phyloP scores from a whole-genome alignment of 1,140 invertebrate genomes.

The Drosophila suzukii region DNA sequence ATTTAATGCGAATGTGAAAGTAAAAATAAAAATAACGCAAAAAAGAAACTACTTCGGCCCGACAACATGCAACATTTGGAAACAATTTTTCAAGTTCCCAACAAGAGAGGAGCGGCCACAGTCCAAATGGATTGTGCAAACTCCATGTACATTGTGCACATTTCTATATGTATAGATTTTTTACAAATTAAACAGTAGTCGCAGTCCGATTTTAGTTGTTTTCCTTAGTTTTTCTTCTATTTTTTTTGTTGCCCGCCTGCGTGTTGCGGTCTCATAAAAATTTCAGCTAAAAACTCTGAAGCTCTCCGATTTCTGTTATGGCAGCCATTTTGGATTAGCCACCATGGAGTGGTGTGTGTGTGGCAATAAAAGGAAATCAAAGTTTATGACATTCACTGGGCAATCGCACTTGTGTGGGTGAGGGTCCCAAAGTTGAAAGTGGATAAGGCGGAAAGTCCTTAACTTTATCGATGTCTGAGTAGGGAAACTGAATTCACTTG shows the following conservation, averaged over 20 bases:
- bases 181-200: slow-evolving; percentile 79
- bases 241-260: slow-evolving; percentile 34
- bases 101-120: slow-evolving; percentile 19
- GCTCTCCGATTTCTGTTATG: slow-evolving; percentile 44
- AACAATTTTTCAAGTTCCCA: slow-evolving; percentile 61
- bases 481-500: slow-evolving; percentile 1
- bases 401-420: slow-evolving; percentile 48
- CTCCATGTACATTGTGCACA: slow-evolving; percentile 18
- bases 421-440: slow-evolving; percentile 10
- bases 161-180: slow-evolving; percentile 31
- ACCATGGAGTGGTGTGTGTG: slow-evolving; percentile 1
- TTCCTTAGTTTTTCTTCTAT: slow-evolving; percentile 6
- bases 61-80: slow-evolving; percentile 48
- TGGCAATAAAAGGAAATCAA: slow-evolving; percentile 67
- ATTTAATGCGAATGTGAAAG: slow-evolving; percentile 53
- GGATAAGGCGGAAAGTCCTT: slow-evolving; percentile 22
- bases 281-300: slow-evolving; percentile 53
- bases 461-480: slow-evolving; percentile 25
- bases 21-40: slow-evolving; percentile 37
- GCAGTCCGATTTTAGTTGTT: slow-evolving; percentile 61
- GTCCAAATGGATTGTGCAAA: slow-evolving; percentile 34
- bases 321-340: slow-evolving; percentile 70
- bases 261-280: slow-evolving; percentile 76
- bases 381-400: slow-evolving; percentile 74
- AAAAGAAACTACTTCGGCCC: slow-evolving; percentile 23